These are phyloP conservation scores for Adelphocoris suturalis DNA, from an alignment of 2,888 invertebrate genomes.

Conservation along the genomic window DNA sequence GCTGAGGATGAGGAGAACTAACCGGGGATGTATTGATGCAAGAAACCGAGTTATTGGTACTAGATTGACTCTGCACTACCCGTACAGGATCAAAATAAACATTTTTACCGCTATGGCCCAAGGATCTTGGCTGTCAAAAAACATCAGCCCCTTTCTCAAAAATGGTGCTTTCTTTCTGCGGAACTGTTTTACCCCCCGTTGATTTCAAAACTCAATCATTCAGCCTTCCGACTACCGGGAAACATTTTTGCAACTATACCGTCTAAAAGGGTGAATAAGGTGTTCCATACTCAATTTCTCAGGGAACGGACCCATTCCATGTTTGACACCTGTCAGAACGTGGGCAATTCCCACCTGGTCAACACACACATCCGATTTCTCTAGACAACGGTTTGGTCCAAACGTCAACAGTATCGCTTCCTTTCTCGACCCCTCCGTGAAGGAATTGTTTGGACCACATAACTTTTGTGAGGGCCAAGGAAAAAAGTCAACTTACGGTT, in stretches of 20 bases:
- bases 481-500: neutral
- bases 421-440: slow-evolving; percentile 1
- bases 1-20: too few relatives aligned
- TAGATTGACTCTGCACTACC: too few relatives aligned
- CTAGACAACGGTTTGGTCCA: slow-evolving; percentile 2
- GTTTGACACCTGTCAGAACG: slow-evolving; percentile 18
- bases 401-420: slow-evolving; percentile 38
- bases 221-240: neutral
- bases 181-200: slow-evolving; percentile 18
- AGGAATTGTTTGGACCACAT: slow-evolving; percentile 35
- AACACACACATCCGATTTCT: neutral
- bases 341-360: slow-evolving; percentile 27
- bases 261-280: neutral
- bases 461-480: neutral
- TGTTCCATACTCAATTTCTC: neutral
- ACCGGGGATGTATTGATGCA: too few relatives aligned
- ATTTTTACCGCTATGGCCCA: too few relatives aligned
- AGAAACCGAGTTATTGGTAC: too few relatives aligned
- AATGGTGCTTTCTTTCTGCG: neutral
- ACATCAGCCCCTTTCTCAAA: neutral
- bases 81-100: too few relatives aligned
- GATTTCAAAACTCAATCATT: slow-evolving; percentile 10
- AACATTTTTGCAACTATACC: neutral
- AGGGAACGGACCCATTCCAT: neutral
- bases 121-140: neutral